Evolutionary conservation across 1,140 invertebrate species (phyloP).

Genomic region (Hyles vespertilio): DNA sequence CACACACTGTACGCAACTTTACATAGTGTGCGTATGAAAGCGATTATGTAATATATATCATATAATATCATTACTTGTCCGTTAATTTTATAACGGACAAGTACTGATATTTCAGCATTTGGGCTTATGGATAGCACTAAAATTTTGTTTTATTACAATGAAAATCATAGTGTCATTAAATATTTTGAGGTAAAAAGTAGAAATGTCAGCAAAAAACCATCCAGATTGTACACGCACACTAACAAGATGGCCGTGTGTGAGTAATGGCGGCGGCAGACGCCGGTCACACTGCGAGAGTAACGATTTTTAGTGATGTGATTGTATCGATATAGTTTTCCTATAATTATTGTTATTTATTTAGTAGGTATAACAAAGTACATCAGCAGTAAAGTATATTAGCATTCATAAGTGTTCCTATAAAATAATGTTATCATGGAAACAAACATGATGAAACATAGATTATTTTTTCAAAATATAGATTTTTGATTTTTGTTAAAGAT

Average conservation of each 20-base stretch:
- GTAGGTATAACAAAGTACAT: too few relatives aligned
- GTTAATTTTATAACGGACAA: too few relatives aligned
- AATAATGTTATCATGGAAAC: too few relatives aligned
- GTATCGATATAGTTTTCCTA: slow-evolving; percentile 15
- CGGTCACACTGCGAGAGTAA: slow-evolving; percentile 16
- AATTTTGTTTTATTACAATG: background rate
- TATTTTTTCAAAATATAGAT: too few relatives aligned
- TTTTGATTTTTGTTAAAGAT: too few relatives aligned
- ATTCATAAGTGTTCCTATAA: too few relatives aligned
- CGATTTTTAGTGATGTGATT: slow-evolving; percentile 27
- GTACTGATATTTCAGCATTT: too few relatives aligned
- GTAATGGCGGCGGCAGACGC: slow-evolving; percentile 9
- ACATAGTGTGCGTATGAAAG: background rate
- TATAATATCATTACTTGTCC: too few relatives aligned
- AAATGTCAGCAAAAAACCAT: slow-evolving; percentile 14
- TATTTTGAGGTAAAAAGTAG: slow-evolving; percentile 1
- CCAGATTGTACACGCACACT: slow-evolving; percentile 18
- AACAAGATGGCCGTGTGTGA: slow-evolving; percentile 19
- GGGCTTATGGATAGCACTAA: too few relatives aligned
- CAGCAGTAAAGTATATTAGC: too few relatives aligned
- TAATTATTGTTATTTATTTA: background rate
- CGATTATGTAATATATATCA: background rate
- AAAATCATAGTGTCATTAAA: background rate
- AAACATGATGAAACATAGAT: too few relatives aligned
- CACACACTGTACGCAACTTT: too few relatives aligned